Percentiles rank a stretch among this genome's conserved stretches.
These are phyloP conservation scores for Cataglyphis hispanica DNA, from an alignment of 1,140 invertebrate species.

Conservation along the genomic window DNA sequence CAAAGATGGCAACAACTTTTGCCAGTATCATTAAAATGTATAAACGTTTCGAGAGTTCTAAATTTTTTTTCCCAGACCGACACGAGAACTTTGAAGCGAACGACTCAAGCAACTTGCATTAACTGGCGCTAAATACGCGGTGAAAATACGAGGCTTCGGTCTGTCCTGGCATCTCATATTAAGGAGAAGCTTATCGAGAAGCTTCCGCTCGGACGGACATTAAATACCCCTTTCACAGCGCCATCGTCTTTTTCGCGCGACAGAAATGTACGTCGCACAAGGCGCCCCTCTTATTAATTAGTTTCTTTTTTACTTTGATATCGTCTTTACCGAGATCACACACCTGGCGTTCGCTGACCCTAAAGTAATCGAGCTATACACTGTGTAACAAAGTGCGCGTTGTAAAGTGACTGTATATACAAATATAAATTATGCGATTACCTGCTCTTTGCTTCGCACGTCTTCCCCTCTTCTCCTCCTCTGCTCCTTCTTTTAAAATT, in stretches of 20 bases:
- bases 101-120: not conserved
- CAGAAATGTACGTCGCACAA: slow-evolving; percentile 58
- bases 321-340: slow-evolving; percentile 77
- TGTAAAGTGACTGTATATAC: slow-evolving; percentile 87
- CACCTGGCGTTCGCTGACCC: slow-evolving; percentile 76
- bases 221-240: slow-evolving; percentile 34
- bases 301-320: slow-evolving; percentile 82
- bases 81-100: not conserved
- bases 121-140: not conserved
- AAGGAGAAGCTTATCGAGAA: slow-evolving; percentile 35
- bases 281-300: slow-evolving; percentile 75
- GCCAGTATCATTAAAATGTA: not conserved
- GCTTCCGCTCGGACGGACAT: slow-evolving; percentile 48
- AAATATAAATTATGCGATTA: slow-evolving; percentile 86
- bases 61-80: not conserved
- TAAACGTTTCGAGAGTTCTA: not conserved
- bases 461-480: not conserved
- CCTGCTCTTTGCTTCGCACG: not conserved
- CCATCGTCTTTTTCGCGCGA: slow-evolving; percentile 51
- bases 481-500: not conserved
- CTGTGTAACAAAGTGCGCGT: slow-evolving; percentile 82
- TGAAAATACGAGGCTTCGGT: slow-evolving; percentile 21
- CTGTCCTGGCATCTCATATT: slow-evolving; percentile 26
- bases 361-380: slow-evolving; percentile 78
- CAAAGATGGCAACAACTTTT: not conserved